A percentile compares a stretch with the other conserved stretches of the same genome.
These are phyloP conservation scores for Callinectes sapidus DNA, from an alignment of 2,888 invertebrate genomes.

Conservation along the genomic window DNA sequence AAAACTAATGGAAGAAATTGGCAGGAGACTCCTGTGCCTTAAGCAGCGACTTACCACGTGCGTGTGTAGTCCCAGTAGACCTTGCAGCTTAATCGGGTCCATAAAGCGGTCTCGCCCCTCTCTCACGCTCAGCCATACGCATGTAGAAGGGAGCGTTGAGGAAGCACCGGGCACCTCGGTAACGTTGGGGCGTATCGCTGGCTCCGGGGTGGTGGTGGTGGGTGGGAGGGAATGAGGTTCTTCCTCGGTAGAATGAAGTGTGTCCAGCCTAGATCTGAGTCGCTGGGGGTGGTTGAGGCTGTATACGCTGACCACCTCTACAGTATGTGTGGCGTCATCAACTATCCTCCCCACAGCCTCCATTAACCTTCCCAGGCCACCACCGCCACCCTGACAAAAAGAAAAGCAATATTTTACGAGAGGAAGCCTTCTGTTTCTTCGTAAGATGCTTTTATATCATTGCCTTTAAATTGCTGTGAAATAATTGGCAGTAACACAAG, in stretches of 20 bases:
- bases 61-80: constrained; percentile 31
- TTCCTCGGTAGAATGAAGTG: background rate
- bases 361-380: constrained; percentile 43
- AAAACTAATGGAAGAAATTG: background rate
- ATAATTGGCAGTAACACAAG: too few relatives aligned
- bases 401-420: background rate
- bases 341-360: constrained; percentile 43
- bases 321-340: constrained; percentile 23
- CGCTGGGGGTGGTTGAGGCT: background rate
- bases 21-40: too few relatives aligned
- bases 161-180: background rate
- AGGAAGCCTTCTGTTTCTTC: background rate
- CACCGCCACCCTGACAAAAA: constrained; percentile 56
- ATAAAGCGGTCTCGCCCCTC: constrained; percentile 40
- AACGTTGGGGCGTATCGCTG: background rate
- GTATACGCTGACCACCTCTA: constrained; percentile 66
- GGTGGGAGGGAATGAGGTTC: background rate
- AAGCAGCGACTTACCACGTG: constrained; percentile 13
- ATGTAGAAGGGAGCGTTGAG: background rate
- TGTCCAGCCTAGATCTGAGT: background rate
- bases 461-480: too few relatives aligned
- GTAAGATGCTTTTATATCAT: background rate
- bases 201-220: background rate
- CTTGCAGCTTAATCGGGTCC: constrained; percentile 51
- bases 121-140: constrained; percentile 58